Evolutionary conservation across 2,113 vertebrate genomes (phyloP).

Genomic region (Cheirogaleus medius): DNA sequence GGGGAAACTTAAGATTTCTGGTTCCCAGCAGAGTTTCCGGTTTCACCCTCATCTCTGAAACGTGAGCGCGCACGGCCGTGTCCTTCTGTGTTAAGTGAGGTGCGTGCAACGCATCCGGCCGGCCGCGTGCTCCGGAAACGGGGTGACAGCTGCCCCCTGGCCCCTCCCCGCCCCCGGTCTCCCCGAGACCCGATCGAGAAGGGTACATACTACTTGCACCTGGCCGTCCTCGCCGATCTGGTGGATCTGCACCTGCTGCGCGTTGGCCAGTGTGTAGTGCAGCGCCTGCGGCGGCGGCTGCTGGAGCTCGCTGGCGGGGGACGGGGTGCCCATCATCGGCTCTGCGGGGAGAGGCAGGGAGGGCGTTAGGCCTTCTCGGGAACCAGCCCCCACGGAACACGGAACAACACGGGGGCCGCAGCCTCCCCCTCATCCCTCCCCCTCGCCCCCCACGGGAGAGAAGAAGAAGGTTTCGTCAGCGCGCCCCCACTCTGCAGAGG

Average conservation of each 20-base stretch:
- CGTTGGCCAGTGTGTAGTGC: slow-evolving; percentile 95
- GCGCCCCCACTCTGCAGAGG: neutral
- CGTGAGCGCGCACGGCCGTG: rapidly evolving
- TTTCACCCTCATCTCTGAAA: neutral
- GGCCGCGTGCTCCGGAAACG: rapidly evolving
- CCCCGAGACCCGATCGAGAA: neutral
- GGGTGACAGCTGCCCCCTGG: rapidly evolving
- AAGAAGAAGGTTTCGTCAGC: neutral
- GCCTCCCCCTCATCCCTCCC: neutral
- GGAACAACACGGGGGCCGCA: neutral
- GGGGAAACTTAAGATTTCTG: rapidly evolving
- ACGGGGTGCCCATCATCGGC: slow-evolving; percentile 83
- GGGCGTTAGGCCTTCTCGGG: neutral
- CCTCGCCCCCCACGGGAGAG: neutral
- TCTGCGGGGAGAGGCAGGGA: slow-evolving; percentile 75
- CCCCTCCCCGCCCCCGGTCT: rapidly evolving
- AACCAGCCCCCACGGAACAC: neutral
- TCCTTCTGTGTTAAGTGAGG: neutral
- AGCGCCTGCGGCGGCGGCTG: slow-evolving; percentile 92
- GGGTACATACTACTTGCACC: slow-evolving; percentile 95
- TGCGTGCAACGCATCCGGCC: neutral
- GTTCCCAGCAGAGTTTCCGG: neutral
- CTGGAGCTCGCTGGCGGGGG: slow-evolving; percentile 88
- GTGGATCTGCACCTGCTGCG: slow-evolving; percentile 97
- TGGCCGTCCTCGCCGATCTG: slow-evolving; percentile 98